Conservation (phyloP, 1,140 invertebrate species). For the Leptopilina clavipes region DNA sequence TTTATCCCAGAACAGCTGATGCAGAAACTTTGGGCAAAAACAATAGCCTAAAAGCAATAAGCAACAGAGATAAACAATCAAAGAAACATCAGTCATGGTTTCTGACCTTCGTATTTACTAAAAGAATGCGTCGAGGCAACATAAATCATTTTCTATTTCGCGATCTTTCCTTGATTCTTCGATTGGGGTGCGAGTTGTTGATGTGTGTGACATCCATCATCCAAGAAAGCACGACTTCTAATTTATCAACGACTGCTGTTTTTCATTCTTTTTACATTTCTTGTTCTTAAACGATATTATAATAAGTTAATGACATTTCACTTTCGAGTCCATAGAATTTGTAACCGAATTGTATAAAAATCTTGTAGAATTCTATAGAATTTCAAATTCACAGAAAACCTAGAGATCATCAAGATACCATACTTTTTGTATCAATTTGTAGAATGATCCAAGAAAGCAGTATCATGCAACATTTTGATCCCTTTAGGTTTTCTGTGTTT, state of each 20-base stretch:
- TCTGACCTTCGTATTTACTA: conserved; percentile 17
- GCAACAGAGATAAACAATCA: conserved; percentile 34
- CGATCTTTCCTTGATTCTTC: conserved; percentile 43
- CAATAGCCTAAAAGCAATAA: conserved; percentile 21
- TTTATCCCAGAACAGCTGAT: neutral
- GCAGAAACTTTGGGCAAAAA: neutral
- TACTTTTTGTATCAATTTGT: too few species aligned
- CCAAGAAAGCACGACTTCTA: neutral
- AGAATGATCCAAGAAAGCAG: too few species aligned
- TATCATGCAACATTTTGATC: too few species aligned
- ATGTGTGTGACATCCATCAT: conserved; percentile 59
- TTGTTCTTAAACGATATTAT: neutral
- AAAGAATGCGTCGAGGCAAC: conserved; percentile 40
- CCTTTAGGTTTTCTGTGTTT: too few species aligned
- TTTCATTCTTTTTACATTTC: too few species aligned
- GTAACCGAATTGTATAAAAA: too few species aligned
- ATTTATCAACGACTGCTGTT: neutral
- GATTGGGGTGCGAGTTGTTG: conserved; percentile 50
- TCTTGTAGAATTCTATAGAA: too few species aligned
- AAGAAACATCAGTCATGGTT: conserved; percentile 15
- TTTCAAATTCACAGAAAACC: too few species aligned
- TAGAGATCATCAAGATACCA: too few species aligned
- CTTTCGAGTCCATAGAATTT: too few species aligned
- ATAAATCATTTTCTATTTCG: conserved; percentile 53
- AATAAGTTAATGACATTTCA: too few species aligned